phyloP scores from a whole-genome alignment of 2,113 vertebrate genomes.

The Planiliza haematocheilus region DNA sequence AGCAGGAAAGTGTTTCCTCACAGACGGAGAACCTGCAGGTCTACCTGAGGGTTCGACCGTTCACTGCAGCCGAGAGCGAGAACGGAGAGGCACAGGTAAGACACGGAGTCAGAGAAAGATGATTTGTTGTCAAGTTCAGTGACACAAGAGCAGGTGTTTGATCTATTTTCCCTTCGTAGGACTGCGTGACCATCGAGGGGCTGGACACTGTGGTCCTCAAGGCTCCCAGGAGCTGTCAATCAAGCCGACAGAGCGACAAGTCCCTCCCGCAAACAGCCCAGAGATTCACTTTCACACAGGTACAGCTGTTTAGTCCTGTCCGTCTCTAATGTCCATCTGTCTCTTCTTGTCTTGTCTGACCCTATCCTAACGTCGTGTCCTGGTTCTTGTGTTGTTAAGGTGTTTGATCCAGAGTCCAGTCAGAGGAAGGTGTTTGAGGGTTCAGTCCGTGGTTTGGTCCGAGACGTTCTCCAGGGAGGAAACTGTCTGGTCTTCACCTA shows the following conservation, averaged over 20 bases:
- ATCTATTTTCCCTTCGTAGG: constrained; percentile 70
- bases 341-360: background rate
- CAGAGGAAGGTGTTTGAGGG: constrained; percentile 93
- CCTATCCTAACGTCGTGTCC: background rate
- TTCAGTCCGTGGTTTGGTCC: constrained; percentile 86
- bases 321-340: background rate
- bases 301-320: constrained; percentile 51
- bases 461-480: constrained; percentile 88
- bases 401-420: constrained; percentile 90
- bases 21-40: constrained; percentile 89
- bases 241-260: constrained; percentile 86
- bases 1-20: constrained; percentile 6
- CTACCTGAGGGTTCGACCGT: constrained; percentile 89
- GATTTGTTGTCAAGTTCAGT: too few species aligned
- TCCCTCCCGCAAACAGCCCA: constrained; percentile 84
- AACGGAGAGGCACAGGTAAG: constrained; percentile 86
- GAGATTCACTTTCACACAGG: constrained; percentile 92
- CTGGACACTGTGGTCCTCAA: constrained; percentile 86
- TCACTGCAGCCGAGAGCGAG: constrained; percentile 85
- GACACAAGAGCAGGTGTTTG: background rate
- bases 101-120: too few species aligned
- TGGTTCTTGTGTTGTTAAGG: constrained; percentile 76
- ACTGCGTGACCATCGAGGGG: constrained; percentile 87
- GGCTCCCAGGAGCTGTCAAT: constrained; percentile 81
- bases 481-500: constrained; percentile 95